Conservation (phyloP, 2,113 vertebrate species). For the Leucoraja erinaceus region DNA sequence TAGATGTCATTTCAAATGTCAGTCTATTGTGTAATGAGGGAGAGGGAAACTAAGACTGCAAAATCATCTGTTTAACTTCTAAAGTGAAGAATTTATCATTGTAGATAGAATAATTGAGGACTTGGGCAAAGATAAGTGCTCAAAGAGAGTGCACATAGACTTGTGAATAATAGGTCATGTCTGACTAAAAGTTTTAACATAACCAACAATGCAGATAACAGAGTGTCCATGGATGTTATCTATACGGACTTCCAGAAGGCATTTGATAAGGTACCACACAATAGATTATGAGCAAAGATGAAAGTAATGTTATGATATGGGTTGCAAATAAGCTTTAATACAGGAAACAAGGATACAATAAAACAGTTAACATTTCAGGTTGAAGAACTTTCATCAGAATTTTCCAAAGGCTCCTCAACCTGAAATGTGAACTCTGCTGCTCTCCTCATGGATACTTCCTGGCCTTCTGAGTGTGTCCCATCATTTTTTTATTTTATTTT, state of each 20-base stretch:
- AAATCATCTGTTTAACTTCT: background rate
- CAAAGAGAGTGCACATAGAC: background rate
- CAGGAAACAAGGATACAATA: too few relatives aligned
- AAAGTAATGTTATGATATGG: background rate
- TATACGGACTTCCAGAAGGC: background rate
- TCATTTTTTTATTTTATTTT: too few relatives aligned
- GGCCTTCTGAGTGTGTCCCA: too few relatives aligned
- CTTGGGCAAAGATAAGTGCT: background rate
- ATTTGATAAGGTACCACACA: background rate
- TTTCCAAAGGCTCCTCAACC: too few relatives aligned
- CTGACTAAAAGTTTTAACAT: background rate
- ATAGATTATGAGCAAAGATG: conserved; percentile 5
- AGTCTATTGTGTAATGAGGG: background rate
- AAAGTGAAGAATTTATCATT: background rate
- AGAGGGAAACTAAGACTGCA: background rate
- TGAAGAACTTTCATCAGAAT: too few relatives aligned
- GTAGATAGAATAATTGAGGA: background rate
- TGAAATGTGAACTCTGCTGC: too few relatives aligned
- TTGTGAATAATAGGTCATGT: background rate
- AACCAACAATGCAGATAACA: background rate
- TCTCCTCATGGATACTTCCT: too few relatives aligned
- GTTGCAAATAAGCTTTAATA: background rate
- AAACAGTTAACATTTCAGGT: too few relatives aligned
- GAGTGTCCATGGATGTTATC: conserved; percentile 9
- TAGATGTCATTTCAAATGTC: background rate